Base-by-base conservation (phyloP, 2,113 vertebrate genomes). In the Macaca mulatta region DNA sequence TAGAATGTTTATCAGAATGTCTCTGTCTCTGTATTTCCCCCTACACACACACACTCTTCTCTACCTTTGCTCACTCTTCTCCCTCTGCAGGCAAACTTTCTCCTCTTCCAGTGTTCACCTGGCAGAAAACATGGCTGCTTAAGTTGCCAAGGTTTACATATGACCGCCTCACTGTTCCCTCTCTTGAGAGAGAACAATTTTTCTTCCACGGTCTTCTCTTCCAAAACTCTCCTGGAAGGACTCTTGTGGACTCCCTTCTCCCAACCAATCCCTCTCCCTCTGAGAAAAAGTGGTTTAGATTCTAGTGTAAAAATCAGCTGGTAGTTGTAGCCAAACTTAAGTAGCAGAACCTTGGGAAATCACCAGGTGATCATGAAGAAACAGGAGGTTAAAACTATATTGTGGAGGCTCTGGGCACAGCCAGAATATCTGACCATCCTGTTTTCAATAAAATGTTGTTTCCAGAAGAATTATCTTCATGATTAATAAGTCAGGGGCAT, bases 391-490 rank as follows among this genome's bases (percentile, higher is more conserved):
- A 80, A 64, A 84, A 86, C n/a, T 79, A 82, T 18, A 80, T 64
- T 69, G n/a, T 89, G 69, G 82, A 75, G 52, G 27, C n/a, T 93
- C 64, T 55, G 72, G 83, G 38, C 6, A 48, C 12, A 79, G 87
- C 38, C 61, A 45, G 67, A 72, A 27, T 61, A 90, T 82, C 23
- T 52, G 30, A 84, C 50, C 40, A 32, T 64, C 45, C 17, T 77
- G 10, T 57, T 96, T 61, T 48, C 45, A 88, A 57, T 25, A 69
- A 70, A 81, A 38, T 35, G 1, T 43, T 75, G 3, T 64, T 94
- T 90, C 50, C 40, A 81, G 40, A 90, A 93, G 43, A 91, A 94
- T n/a, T 40, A 79, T 90, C 72, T 97, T 45, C 43, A 2, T 32
- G 12, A 32, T 32, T 32, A 64, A 64, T 70, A 84, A 95, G 7